These are phyloP conservation scores for Trissoscelio sp. DNA, from an alignment of 2,888 invertebrate genomes.

Conservation along the genomic window DNA sequence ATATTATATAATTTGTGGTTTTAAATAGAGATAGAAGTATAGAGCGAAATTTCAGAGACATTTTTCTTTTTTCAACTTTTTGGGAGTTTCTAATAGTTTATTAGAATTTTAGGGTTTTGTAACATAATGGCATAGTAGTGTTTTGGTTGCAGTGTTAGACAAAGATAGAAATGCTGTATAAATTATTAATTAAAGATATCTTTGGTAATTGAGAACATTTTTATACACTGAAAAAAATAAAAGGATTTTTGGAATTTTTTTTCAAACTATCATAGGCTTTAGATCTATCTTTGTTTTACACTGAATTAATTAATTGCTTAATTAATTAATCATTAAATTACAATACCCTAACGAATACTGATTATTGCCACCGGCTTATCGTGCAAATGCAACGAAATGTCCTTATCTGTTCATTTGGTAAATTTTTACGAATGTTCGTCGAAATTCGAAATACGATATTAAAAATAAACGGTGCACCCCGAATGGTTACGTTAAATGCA, in stretches of 20 bases:
- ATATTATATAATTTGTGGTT: not conserved
- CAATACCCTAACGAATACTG: constrained; percentile 30
- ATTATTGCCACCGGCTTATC: constrained; percentile 37
- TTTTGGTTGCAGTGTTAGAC: no score
- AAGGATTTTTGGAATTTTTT: no score
- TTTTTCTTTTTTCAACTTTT: no score
- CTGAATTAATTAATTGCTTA: no score
- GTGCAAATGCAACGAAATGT: constrained; percentile 24
- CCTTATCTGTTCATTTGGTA: constrained; percentile 12
- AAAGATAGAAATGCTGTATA: not conserved
- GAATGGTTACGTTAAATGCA: constrained; percentile 38
- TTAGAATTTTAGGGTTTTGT: not conserved
- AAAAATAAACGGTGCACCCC: constrained; percentile 54
- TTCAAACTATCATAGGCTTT: no score
- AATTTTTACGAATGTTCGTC: constrained; percentile 38
- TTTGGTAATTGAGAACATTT: no score
- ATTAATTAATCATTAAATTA: no score
- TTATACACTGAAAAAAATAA: no score
- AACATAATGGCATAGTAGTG: not conserved
- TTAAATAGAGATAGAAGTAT: not conserved
- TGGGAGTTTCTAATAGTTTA: constrained; percentile 12
- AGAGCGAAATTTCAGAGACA: not conserved
- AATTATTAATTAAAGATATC: no score
- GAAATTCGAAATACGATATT: constrained; percentile 51
- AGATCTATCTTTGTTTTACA: no score